Evolutionary conservation across 2,797 vertebrate genomes (phyloP), one percentile per base, ranked within the genome.

Genomic region (Muraenolepis orangiensis): DNA sequence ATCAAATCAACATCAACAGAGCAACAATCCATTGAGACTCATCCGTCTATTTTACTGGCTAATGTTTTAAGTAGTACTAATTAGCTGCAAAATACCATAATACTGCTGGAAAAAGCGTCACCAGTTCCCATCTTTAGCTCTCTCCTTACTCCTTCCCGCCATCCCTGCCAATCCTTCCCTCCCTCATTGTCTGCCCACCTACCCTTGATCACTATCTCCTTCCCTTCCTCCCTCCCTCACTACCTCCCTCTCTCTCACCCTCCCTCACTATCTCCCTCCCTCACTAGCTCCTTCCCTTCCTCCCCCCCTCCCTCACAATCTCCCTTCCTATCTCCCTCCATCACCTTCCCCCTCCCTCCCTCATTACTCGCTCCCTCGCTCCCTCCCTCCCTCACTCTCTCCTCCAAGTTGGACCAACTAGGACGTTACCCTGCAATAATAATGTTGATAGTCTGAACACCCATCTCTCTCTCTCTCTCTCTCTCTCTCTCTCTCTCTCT

Each of bases 331-430:
- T 78, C 57, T 71, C 66, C 61, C 67, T 76, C 61, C 32, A 69
- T 12, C 71, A 38, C 8, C 36, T 11, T 16, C 70, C 80, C 79
- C 29, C 70, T 77, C 20, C 75, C 26, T 71, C 66, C 71, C 7
- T 78, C 20, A 76, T 72, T 29, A 76, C 73, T 29, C 46, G 14
- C 29, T 72, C 29, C 66, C 14, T 8, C 70, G 13, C 34, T 26
- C 32, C 23, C 31, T 6, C 72, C 14, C 69, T 18, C 28, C 6
- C 31, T 8, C 69, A 76, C 64, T 70, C 79, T 70, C 20, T 89
- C 46, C 46, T 57, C 46, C 46, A 57, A n/a, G 46, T 57, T 1
- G n/a, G n/a, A 57, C 46, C 46, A 46, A 46, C 40, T 46, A 46
- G 40, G 40, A 46, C 4, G 40, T 46, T 46, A 2, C 14, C 14